Conservation (phyloP, 2,113 vertebrate genomes). For the Mastomys coucha region DNA sequence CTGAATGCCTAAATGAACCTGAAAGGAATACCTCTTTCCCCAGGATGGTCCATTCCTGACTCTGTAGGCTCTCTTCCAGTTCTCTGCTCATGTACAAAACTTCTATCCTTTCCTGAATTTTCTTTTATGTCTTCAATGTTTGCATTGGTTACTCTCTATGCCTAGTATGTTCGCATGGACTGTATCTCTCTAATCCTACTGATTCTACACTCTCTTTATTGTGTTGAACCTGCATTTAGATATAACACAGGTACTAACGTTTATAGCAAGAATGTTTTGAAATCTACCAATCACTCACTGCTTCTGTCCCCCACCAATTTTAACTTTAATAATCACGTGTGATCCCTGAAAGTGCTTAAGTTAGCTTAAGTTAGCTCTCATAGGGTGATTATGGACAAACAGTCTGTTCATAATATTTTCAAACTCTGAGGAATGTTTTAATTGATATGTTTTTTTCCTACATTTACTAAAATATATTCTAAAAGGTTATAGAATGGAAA, state of each 20-base stretch:
- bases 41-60: not conserved
- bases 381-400: not conserved
- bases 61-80: not conserved
- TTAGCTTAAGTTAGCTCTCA: not conserved
- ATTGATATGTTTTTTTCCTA: not conserved
- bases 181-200: not conserved
- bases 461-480: not conserved
- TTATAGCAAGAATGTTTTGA: not conserved
- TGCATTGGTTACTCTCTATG: not conserved
- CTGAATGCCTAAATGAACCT: not conserved
- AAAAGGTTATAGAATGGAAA: not conserved
- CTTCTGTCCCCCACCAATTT: not conserved
- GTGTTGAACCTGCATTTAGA: not conserved
- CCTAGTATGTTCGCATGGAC: not conserved
- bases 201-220: not conserved
- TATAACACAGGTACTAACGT: not conserved
- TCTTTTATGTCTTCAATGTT: not conserved
- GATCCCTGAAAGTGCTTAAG: not conserved
- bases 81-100: not conserved
- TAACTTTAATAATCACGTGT: not conserved
- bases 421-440: not conserved
- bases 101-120: not conserved
- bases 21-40: not conserved
- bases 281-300: not conserved
- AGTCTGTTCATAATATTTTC: not conserved